phyloP scores from a whole-genome alignment of 2,888 invertebrate species.

The Eupithecia centaureata region DNA sequence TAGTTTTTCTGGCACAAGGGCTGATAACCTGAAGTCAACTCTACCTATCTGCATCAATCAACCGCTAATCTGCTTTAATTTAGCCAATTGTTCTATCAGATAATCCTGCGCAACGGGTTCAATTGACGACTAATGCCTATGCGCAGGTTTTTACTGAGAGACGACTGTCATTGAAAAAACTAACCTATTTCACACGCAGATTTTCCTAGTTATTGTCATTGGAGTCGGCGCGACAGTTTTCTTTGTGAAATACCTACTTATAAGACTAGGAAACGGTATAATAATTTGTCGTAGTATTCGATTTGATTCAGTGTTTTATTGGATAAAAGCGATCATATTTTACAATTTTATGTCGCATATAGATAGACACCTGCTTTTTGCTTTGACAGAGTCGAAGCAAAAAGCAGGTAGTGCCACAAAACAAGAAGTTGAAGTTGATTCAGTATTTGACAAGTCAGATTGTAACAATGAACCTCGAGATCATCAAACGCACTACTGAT shows the following conservation, averaged over 20 bases:
- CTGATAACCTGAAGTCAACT: not conserved
- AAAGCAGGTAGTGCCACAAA: no score
- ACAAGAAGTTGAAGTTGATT: no score
- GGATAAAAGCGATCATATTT: no score
- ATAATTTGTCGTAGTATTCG: no score
- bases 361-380: no score
- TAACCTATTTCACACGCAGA: constrained; percentile 69
- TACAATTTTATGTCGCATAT: no score
- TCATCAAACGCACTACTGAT: constrained; percentile 3
- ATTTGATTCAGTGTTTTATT: no score
- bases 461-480: not conserved
- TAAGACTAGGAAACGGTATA: constrained; percentile 16
- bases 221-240: constrained; percentile 20
- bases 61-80: constrained; percentile 10
- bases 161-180: constrained; percentile 57
- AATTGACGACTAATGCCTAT: constrained; percentile 16
- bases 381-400: no score
- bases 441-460: no score
- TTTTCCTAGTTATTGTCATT: constrained; percentile 73
- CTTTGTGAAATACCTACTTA: constrained; percentile 22
- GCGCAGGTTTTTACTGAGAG: constrained; percentile 24
- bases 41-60: not conserved
- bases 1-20: no score
- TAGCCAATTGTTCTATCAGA: constrained; percentile 19
- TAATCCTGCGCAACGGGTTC: constrained; percentile 16